Base-by-base conservation (phyloP, 2,113 vertebrate genomes). In the Sylvilagus bachmani region DNA sequence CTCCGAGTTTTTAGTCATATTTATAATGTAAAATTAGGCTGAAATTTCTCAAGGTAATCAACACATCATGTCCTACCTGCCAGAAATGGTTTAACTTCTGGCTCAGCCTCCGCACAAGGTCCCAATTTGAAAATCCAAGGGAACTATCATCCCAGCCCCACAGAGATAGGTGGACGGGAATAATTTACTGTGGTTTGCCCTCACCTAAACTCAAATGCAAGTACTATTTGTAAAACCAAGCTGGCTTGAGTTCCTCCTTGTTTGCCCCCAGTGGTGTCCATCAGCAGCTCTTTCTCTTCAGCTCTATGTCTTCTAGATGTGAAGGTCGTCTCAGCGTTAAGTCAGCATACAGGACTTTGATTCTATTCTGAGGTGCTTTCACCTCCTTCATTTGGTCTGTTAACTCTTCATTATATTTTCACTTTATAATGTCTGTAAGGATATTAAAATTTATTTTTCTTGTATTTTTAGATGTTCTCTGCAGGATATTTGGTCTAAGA, bases 121-220 rank as follows among this genome's bases (percentile, higher is more conserved):
- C 22, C 1, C 19, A 25, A n/a, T 58, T 9, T 61, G 31, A 24
- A 55, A 38, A 70, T 31, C 24, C 17, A 69, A 49, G 27, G 13
- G 8, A 36, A 36, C 11, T 9, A 27, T 27, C 69, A n/a, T 2
- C 24, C 22, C 17, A 21, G 12, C 22, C 78, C 22, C 11, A 2
- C 0, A 0, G 21, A 5, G 3, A 44, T 6, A 25, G 9, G 31
- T 2, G 3, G 9, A 55, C 25, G 6, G 4, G 19, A 36, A 27
- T 6, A 1, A 33, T 27, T 81, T 31, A 66, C 13, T 77, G 27
- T n/a, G 53, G 12, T 77, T 84, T 25, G 24, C 27, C 22, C 38
- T 74, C 49, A 58, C 4, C 27, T 61, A n/a, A 17, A 58, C 25
- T 61, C 19, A 58, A 0, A 0, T 17, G 14, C n/a, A 66, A 29